Evolutionary conservation across 2,888 invertebrate genomes (phyloP).

Genomic region (Tridacna gigas): DNA sequence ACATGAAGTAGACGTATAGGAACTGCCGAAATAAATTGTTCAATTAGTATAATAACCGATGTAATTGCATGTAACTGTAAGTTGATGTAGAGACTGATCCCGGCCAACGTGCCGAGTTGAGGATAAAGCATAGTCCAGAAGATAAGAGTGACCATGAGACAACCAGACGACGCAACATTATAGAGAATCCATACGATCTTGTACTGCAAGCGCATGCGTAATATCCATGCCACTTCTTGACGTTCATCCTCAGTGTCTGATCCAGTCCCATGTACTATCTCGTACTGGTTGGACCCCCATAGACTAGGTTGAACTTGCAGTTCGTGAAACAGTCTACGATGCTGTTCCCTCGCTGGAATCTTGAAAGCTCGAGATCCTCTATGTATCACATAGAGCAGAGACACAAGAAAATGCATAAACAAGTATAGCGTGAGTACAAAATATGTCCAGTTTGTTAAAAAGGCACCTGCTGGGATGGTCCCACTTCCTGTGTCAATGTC

Average conservation of each 20-base stretch:
- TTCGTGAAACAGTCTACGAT: conserved; percentile 69
- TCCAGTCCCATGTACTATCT: conserved; percentile 40
- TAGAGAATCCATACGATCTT: conserved; percentile 76
- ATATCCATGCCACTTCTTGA: not conserved
- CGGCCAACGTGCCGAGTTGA: conserved; percentile 32
- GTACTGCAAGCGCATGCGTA: conserved; percentile 61
- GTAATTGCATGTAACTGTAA: conserved; percentile 79
- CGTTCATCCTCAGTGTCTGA: conserved; percentile 33
- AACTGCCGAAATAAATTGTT: conserved; percentile 73
- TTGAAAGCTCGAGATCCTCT: conserved; percentile 45
- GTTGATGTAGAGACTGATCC: conserved; percentile 63
- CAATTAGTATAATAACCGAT: conserved; percentile 77
- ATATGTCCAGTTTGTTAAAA: conserved; percentile 82
- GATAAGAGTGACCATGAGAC: conserved; percentile 77
- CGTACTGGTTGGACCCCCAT: conserved; percentile 59
- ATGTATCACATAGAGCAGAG: conserved; percentile 51
- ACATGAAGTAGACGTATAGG: conserved; percentile 79
- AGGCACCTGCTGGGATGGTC: conserved; percentile 71
- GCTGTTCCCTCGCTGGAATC: conserved; percentile 44
- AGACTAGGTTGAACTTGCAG: conserved; percentile 63
- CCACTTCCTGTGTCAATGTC: conserved; percentile 19
- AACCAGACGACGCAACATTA: conserved; percentile 67
- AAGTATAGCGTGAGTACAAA: conserved; percentile 74
- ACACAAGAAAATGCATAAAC: conserved; percentile 62
- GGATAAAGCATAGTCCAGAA: conserved; percentile 79